Evolutionary conservation across 2,888 invertebrate genomes (phyloP).

Genomic region (Eucera pruinosa): DNA sequence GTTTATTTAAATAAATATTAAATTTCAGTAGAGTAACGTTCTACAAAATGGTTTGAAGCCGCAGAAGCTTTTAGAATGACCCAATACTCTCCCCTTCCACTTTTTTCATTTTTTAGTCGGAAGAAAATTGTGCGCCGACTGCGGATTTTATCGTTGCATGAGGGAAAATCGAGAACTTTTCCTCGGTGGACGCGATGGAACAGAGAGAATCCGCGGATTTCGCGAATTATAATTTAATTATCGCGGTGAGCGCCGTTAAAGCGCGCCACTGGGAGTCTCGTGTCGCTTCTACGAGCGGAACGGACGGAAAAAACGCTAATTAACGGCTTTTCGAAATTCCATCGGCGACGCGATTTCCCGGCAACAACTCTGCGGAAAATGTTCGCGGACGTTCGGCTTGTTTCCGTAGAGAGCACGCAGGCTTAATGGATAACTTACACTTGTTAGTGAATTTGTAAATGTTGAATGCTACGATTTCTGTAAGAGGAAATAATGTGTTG

Average conservation of each 20-base stretch:
- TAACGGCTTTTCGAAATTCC: constrained; percentile 45
- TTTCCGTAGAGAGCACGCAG: neutral
- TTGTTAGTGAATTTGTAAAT: neutral
- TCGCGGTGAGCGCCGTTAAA: constrained; percentile 24
- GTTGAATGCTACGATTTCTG: too few relatives aligned
- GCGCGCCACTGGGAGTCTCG: constrained; percentile 12
- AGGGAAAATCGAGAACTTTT: constrained; percentile 16
- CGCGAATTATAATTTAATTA: constrained; percentile 53
- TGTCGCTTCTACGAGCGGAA: constrained; percentile 3
- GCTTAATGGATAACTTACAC: constrained; percentile 21
- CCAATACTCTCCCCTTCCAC: neutral
- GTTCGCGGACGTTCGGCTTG: neutral
- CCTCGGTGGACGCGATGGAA: neutral
- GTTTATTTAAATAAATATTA: too few relatives aligned
- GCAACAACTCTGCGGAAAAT: constrained; percentile 25
- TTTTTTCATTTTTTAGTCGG: neutral
- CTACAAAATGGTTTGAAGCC: too few relatives aligned
- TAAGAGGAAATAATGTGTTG: too few relatives aligned
- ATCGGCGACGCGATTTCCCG: constrained; percentile 43
- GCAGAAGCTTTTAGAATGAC: neutral
- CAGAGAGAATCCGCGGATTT: constrained; percentile 37
- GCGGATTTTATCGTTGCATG: constrained; percentile 31
- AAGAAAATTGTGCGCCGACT: constrained; percentile 30
- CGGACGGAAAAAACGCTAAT: constrained; percentile 25
- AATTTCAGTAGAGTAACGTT: too few relatives aligned